Percentiles rank a stretch among this genome's conserved stretches.
These are phyloP conservation scores for Enchytraeus crypticus DNA, from an alignment of 2,888 invertebrate species.

Conservation along the genomic window DNA sequence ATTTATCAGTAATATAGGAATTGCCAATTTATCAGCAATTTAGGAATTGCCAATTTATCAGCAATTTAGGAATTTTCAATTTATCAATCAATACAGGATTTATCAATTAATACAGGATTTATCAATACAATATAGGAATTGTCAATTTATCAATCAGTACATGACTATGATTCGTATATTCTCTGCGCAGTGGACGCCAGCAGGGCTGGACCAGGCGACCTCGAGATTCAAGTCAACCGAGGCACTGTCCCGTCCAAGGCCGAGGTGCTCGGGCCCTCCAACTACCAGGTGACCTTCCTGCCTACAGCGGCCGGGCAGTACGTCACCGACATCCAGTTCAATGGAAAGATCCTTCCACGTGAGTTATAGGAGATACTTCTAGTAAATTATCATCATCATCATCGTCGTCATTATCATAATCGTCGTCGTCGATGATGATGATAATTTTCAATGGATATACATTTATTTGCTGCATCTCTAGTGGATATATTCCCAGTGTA, in stretches of 20 bases:
- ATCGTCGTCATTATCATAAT: background rate
- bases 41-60: no score
- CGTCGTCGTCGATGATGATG: background rate
- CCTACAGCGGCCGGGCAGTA: slow-evolving; percentile 80
- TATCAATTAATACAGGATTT: no score
- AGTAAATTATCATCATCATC: background rate
- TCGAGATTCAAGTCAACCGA: slow-evolving; percentile 97
- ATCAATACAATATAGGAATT: no score
- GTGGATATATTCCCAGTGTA: no score
- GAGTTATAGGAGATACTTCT: no score
- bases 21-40: no score
- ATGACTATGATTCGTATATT: no score
- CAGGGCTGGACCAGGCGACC: slow-evolving; percentile 94
- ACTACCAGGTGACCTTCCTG: slow-evolving; percentile 79
- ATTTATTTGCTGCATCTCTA: background rate
- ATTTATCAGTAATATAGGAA: no score
- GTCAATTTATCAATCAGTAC: no score
- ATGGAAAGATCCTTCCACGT: slow-evolving; percentile 52
- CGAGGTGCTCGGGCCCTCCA: slow-evolving; percentile 50
- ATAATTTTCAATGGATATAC: background rate
- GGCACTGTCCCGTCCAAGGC: slow-evolving; percentile 89
- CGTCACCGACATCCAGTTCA: slow-evolving; percentile 72
- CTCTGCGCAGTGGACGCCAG: slow-evolving; percentile 79
- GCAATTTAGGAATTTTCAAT: no score
- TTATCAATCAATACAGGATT: no score